Evolutionary conservation across 2,888 invertebrate genomes (phyloP).

Genomic region (Apotomis betuletana): DNA sequence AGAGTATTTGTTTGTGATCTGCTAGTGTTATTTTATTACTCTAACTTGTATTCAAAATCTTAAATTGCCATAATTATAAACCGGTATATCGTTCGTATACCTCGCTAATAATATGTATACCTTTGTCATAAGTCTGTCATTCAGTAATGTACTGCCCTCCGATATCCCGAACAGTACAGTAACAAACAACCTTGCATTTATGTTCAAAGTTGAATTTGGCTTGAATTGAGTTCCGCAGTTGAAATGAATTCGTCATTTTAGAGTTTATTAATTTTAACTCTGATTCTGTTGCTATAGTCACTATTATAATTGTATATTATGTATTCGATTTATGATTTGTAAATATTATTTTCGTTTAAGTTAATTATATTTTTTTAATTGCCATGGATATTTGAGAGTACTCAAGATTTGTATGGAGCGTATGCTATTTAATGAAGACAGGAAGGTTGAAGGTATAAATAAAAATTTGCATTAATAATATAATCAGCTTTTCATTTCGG

Average conservation of each 20-base stretch:
- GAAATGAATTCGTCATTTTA: conserved; percentile 52
- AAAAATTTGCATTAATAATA: conserved; percentile 78
- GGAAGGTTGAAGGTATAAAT: conserved; percentile 79
- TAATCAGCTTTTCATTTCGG: conserved; percentile 67
- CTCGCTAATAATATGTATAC: conserved; percentile 44
- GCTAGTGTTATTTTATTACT: conserved; percentile 79
- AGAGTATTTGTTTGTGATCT: conserved; percentile 78
- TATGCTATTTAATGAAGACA: conserved; percentile 77
- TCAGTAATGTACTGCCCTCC: conserved; percentile 66
- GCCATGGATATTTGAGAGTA: conserved; percentile 78
- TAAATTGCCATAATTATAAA: conserved; percentile 77
- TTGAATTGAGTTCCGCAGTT: conserved; percentile 58
- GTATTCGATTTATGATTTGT: conserved; percentile 79
- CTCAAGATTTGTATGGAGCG: conserved; percentile 70
- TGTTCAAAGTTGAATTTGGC: conserved; percentile 52
- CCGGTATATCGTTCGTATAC: conserved; percentile 66
- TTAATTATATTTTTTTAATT: conserved; percentile 77
- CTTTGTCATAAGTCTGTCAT: conserved; percentile 54
- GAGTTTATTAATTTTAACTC: conserved; percentile 66
- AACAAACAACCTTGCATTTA: conserved; percentile 65
- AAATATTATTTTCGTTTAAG: conserved; percentile 77
- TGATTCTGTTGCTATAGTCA: conserved; percentile 74
- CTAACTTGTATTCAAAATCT: conserved; percentile 70
- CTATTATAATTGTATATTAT: conserved; percentile 82
- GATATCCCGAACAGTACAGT: conserved; percentile 53